phyloP scores from a whole-genome alignment of 2,797 vertebrate genomes.

The Pampus argenteus region DNA sequence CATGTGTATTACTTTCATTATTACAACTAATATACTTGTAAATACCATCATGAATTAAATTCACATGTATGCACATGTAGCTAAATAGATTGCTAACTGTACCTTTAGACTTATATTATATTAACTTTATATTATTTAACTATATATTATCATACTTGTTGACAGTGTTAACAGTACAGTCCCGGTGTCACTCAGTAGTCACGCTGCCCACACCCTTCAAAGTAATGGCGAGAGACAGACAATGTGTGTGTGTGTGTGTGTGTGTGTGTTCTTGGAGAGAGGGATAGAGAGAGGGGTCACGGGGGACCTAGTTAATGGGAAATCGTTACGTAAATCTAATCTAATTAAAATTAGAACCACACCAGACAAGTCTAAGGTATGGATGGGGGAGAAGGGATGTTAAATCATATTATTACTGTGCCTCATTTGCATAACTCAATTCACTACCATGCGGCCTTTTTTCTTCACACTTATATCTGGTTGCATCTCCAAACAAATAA shows the following conservation, averaged over 20 bases:
- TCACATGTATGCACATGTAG: background rate
- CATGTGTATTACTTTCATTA: background rate
- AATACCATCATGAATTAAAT: background rate
- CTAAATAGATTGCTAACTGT: background rate
- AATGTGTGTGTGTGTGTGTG: background rate
- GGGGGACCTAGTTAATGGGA: constrained; percentile 74
- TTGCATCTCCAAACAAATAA: constrained; percentile 59
- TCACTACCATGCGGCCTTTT: constrained; percentile 59
- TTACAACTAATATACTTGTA: background rate
- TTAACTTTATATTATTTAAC: too few relatives aligned
- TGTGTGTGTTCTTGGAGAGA: too few relatives aligned
- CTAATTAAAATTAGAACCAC: constrained; percentile 78
- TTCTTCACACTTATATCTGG: constrained; percentile 48
- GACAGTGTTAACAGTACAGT: constrained; percentile 37
- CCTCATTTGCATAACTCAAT: constrained; percentile 77
- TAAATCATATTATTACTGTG: constrained; percentile 75
- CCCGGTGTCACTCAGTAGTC: constrained; percentile 42
- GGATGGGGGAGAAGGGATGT: constrained; percentile 57
- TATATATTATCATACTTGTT: constrained; percentile 47
- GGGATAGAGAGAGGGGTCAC: too few relatives aligned
- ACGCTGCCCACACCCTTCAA: constrained; percentile 47
- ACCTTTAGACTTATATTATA: constrained; percentile 18
- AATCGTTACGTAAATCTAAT: constrained; percentile 82
- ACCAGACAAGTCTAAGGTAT: constrained; percentile 65
- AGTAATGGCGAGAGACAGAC: constrained; percentile 21